Percentiles rank a stretch among this genome's conserved stretches.
Evolutionary conservation across 2,113 vertebrate species (phyloP).

Genomic region (Alligator mississippiensis): DNA sequence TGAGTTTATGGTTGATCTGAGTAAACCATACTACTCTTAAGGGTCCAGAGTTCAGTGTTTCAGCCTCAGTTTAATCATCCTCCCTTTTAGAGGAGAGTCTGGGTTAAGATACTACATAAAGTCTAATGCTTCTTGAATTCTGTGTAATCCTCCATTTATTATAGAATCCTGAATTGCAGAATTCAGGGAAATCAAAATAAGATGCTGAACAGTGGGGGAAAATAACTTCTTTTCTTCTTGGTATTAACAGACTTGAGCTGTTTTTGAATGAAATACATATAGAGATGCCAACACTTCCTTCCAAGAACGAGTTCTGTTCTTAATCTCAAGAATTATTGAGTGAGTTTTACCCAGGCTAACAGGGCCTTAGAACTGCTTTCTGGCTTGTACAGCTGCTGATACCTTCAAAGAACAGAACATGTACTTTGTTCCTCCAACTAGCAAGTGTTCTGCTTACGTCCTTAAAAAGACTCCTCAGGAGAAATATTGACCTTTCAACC

Average conservation of each 20-base stretch:
- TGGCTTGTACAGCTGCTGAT: neutral
- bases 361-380: neutral
- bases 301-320: neutral
- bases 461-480: neutral
- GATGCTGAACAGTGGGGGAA: neutral
- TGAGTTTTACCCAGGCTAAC: accelerated
- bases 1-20: accelerated
- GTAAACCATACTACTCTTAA: neutral
- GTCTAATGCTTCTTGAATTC: slow-evolving; percentile 38
- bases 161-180: neutral
- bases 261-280: neutral
- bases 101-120: neutral
- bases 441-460: neutral
- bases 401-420: neutral
- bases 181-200: neutral
- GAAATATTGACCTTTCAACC: neutral
- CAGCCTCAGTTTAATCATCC: slow-evolving; percentile 18
- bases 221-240: neutral
- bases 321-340: no score
- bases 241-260: neutral
- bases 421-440: neutral
- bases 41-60: slow-evolving; percentile 6
- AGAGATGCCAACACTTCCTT: neutral
- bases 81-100: slow-evolving; percentile 24
- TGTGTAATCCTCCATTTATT: accelerated